phyloP scores from a whole-genome alignment of 2,888 invertebrate species.

The Invenusta paracnida region DNA sequence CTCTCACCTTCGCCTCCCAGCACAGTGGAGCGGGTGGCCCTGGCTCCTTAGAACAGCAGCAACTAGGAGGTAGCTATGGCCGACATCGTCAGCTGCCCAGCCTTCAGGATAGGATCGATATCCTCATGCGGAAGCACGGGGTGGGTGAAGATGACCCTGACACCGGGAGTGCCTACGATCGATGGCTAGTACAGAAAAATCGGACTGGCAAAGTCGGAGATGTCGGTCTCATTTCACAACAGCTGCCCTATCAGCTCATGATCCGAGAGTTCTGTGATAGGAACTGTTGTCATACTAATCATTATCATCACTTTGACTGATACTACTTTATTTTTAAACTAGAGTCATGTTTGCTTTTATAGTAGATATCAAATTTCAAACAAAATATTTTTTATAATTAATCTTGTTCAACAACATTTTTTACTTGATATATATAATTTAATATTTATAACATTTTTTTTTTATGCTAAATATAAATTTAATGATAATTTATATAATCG shows the following conservation, averaged over 20 bases:
- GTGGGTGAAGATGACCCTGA: not conserved
- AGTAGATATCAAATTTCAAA: too few species aligned
- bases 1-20: not conserved
- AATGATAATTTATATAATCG: too few species aligned
- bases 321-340: not conserved
- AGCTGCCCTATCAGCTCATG: conserved; percentile 42
- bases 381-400: too few species aligned
- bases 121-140: not conserved
- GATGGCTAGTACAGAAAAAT: conserved; percentile 51
- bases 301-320: conserved; percentile 1
- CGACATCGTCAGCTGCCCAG: too few species aligned
- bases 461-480: too few species aligned
- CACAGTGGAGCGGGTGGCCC: not conserved
- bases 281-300: conserved; percentile 36
- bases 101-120: not conserved
- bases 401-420: too few species aligned
- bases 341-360: too few species aligned
- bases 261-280: conserved; percentile 40
- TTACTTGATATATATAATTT: too few species aligned
- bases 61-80: too few species aligned
- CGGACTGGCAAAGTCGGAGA: conserved; percentile 6
- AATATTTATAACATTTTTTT: too few species aligned
- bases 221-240: not conserved
- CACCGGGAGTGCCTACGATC: conserved; percentile 48
- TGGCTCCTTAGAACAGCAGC: not conserved